These are phyloP conservation scores for Henicopernis longicauda DNA, from an alignment of 2,113 vertebrate genomes.

Conservation along the genomic window DNA sequence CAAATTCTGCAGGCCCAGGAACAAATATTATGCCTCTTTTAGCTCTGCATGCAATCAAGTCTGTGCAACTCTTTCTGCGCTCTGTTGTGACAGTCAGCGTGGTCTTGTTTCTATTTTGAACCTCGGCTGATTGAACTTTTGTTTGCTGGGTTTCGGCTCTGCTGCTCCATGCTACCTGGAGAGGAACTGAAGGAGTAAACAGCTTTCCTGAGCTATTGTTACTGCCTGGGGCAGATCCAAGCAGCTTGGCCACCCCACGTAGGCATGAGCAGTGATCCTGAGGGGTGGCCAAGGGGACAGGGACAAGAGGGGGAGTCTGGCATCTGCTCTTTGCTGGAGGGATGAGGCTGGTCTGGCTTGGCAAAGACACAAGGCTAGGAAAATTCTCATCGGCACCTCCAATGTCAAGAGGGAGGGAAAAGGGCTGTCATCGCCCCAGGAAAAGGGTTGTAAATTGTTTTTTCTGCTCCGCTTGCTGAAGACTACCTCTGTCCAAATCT, in stretches of 20 bases:
- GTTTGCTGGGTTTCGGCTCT: neutral
- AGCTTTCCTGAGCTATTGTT: slow-evolving; percentile 32
- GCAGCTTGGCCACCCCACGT: fast-evolving
- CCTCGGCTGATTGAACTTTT: neutral
- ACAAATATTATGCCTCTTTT: neutral
- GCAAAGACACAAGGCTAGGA: neutral
- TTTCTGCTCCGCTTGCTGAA: neutral
- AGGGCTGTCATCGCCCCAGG: neutral
- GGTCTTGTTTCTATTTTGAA: neutral
- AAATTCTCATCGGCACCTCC: neutral
- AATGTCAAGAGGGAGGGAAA: neutral
- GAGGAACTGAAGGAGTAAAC: slow-evolving; percentile 3
- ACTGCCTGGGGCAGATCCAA: neutral
- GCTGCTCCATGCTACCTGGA: neutral
- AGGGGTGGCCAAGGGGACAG: neutral
- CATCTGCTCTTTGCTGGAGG: neutral
- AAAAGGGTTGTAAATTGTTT: neutral
- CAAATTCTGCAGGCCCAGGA: neutral
- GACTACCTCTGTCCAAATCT: neutral
- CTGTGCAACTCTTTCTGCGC: neutral
- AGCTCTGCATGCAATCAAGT: neutral
- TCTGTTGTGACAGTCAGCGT: neutral
- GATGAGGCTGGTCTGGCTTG: neutral
- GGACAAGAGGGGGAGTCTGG: neutral
- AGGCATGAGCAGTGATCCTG: neutral